A percentile compares a stretch with the other conserved stretches of the same genome.
These are phyloP conservation scores for Aldabrachelys gigantea DNA, from an alignment of 2,113 vertebrate species.

Conservation along the genomic window DNA sequence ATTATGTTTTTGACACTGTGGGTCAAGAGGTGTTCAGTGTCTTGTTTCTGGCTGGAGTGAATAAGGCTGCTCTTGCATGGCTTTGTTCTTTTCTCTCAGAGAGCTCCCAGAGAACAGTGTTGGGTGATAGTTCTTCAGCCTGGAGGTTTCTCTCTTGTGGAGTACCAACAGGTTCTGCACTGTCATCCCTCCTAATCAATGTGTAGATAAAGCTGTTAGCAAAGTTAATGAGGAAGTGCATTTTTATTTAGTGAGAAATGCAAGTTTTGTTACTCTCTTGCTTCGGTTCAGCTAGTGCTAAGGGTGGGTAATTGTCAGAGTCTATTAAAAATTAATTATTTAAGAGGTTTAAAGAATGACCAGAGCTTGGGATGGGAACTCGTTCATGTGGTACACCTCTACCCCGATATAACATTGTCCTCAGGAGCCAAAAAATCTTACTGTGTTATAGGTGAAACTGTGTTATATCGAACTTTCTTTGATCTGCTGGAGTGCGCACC, in stretches of 20 bases:
- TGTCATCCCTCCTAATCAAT: neutral
- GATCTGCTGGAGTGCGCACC: too few species aligned
- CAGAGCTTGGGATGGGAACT: neutral
- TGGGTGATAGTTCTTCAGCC: neutral
- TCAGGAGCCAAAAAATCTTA: too few species aligned
- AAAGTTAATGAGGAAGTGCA: neutral
- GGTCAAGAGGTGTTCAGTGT: neutral
- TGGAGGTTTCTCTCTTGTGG: neutral
- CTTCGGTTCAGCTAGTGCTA: neutral
- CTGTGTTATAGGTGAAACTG: too few species aligned
- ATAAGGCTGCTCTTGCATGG: neutral
- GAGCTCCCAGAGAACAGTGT: neutral
- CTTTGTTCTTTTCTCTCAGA: neutral
- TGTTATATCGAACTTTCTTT: too few species aligned
- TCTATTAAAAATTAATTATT: neutral
- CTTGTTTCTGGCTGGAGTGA: neutral
- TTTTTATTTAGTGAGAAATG: neutral
- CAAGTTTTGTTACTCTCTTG: neutral
- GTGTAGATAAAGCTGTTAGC: neutral
- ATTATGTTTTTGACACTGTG: neutral
- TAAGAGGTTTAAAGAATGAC: neutral
- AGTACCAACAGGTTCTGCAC: neutral
- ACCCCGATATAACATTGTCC: too few species aligned
- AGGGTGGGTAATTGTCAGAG: neutral
- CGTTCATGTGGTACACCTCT: too few species aligned